These are phyloP conservation scores for Fringilla coelebs DNA, from an alignment of 2,797 vertebrate species.

Conservation along the genomic window DNA sequence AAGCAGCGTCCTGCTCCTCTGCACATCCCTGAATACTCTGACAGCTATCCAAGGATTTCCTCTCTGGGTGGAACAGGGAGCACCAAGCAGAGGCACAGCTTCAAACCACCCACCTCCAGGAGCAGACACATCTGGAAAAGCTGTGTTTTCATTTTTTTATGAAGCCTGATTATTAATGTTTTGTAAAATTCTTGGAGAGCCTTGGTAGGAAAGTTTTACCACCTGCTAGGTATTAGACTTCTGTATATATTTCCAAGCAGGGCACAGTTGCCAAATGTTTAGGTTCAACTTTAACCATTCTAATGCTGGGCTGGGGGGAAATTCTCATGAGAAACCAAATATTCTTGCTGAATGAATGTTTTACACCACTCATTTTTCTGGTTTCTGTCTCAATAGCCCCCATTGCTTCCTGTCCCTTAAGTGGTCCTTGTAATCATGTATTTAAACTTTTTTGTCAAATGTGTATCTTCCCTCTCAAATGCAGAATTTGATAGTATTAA, in stretches of 20 bases:
- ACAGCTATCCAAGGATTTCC: neutral
- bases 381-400: neutral
- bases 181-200: constrained; percentile 10
- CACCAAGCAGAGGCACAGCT: fast-evolving
- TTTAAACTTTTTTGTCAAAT: neutral
- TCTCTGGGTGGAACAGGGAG: neutral
- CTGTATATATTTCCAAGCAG: constrained; percentile 31
- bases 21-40: fast-evolving
- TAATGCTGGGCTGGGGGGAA: neutral
- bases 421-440: neutral
- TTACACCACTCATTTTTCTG: neutral
- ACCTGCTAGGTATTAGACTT: neutral
- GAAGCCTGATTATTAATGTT: neutral
- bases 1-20: neutral
- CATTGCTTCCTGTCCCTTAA: neutral
- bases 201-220: constrained; percentile 38
- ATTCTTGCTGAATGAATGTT: neutral
- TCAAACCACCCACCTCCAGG: fast-evolving
- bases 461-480: neutral
- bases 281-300: neutral
- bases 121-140: constrained; percentile 34
- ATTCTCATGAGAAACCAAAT: neutral
- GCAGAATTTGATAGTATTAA: neutral
- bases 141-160: neutral
- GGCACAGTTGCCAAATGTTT: neutral